phyloP scores from a whole-genome alignment of 1,140 invertebrate genomes.

The Oryzaephilus surinamensis region DNA sequence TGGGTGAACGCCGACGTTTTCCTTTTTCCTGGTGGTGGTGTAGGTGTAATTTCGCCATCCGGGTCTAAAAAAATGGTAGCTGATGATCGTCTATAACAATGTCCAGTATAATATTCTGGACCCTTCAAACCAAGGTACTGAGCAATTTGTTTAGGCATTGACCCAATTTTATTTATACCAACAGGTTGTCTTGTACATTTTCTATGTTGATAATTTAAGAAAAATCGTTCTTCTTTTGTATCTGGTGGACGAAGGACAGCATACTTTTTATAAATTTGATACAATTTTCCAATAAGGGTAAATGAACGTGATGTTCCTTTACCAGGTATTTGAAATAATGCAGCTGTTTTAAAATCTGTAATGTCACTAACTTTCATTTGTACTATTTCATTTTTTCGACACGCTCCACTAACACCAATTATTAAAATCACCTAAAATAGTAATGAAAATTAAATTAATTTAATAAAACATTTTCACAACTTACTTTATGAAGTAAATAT shows the following conservation, averaged over 20 bases:
- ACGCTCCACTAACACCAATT: too few species aligned
- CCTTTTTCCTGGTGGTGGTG: neutral
- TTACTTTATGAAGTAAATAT: too few species aligned
- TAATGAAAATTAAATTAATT: too few species aligned
- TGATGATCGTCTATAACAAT: neutral
- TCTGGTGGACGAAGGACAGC: constrained; percentile 1
- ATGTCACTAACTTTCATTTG: too few species aligned
- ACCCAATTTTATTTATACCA: constrained; percentile 3
- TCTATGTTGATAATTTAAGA: constrained; percentile 5
- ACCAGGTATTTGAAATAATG: too few species aligned
- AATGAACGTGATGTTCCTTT: too few species aligned
- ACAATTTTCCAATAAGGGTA: too few species aligned
- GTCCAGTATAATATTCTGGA: neutral
- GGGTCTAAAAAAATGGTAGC: neutral
- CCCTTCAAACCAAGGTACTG: neutral
- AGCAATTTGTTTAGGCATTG: neutral
- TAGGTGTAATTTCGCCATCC: neutral
- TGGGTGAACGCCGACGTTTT: neutral
- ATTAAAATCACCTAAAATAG: too few species aligned
- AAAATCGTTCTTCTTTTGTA: neutral
- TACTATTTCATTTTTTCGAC: too few species aligned
- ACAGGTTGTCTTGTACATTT: constrained; percentile 3
- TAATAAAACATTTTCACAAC: too few species aligned
- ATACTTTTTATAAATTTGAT: neutral
- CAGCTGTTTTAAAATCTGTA: too few species aligned